Evolutionary conservation across 64 coral and sea anemone species (phyloP), one percentile per base, ranked within the genome.

Genomic region (Stylophora pistillata): DNA sequence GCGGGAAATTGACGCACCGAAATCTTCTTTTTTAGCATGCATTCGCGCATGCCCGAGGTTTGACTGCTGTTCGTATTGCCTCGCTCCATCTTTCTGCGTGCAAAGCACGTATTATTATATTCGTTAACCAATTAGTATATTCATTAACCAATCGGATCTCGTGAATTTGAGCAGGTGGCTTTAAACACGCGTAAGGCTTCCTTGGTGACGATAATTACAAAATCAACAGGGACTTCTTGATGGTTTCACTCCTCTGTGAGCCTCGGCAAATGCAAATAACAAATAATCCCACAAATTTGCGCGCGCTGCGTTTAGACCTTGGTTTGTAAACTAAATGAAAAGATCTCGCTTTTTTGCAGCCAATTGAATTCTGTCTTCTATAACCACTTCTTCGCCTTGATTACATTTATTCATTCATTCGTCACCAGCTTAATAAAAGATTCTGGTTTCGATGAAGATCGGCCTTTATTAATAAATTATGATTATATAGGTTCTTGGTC

Each of bases 401-500:
- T 47, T 47, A 47, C 37, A 47, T 3, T 47, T 7, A 47, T 7
- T 0, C 37, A 0, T 84, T 70, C 69, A 84, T 84, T 54, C 58
- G 30, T 69, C 61, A 55, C 20, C 18, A 23, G 32, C 1, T 84
- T 6, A 82, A 84, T 84, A 54, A 84, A 84, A 84, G 61, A 69
- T 84, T 23, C 62, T 25, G 17, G 30, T 70, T 69, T 68, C 34
- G 16, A 69, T 25, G 30, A 54, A 69, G 80, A 37, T 84, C 60
- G 61, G 80, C n/a, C 9, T 20, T 84, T 84, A 84, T 84, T 1
- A 84, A 84, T 84, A 84, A 84, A 69, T 84, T 53, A 84, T 84
- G 80, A 84, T 70, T 41, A 52, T 53, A 21, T 69, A 15, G 61
- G 32, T 53, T 63, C 60, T 53, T 26, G 79, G 80, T 65, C 80